Conservation (phyloP, 1,140 invertebrate species). For the Octopus bimaculoides region DNA sequence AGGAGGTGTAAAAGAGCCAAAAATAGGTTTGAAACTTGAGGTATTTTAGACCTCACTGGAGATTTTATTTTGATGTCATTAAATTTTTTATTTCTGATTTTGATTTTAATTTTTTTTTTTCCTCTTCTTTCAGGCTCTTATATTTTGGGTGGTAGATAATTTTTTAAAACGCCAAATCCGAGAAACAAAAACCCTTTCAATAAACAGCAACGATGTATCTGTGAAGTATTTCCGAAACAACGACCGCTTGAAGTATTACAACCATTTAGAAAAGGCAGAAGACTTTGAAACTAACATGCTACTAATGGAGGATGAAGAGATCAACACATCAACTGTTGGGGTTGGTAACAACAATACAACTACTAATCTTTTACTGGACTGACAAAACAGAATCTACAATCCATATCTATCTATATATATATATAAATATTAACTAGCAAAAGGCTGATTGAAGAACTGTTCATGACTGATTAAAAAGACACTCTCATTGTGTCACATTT, state of each 20-base stretch:
- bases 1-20: too few species aligned
- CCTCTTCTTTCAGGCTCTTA: slow-evolving; percentile 66
- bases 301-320: slow-evolving; percentile 58
- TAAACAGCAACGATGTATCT: slow-evolving; percentile 38
- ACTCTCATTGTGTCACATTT: background rate
- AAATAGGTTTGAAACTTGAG: too few species aligned
- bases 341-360: background rate
- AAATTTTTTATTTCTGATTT: background rate
- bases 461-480: background rate
- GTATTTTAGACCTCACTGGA: too few species aligned
- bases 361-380: background rate
- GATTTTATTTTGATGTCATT: too few species aligned
- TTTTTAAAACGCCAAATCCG: slow-evolving; percentile 69
- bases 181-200: slow-evolving; percentile 57
- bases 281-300: slow-evolving; percentile 62
- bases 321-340: background rate
- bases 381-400: background rate
- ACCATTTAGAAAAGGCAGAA: slow-evolving; percentile 54
- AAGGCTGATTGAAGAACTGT: background rate
- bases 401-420: too few species aligned
- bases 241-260: slow-evolving; percentile 52
- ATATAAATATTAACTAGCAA: too few species aligned
- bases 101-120: slow-evolving; percentile 2
- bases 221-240: slow-evolving; percentile 39
- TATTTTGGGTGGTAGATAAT: slow-evolving; percentile 83